Evolutionary conservation across 2,113 vertebrate species (phyloP), one percentile per base, ranked within the genome.

Genomic region (Montifringilla adamsi): DNA sequence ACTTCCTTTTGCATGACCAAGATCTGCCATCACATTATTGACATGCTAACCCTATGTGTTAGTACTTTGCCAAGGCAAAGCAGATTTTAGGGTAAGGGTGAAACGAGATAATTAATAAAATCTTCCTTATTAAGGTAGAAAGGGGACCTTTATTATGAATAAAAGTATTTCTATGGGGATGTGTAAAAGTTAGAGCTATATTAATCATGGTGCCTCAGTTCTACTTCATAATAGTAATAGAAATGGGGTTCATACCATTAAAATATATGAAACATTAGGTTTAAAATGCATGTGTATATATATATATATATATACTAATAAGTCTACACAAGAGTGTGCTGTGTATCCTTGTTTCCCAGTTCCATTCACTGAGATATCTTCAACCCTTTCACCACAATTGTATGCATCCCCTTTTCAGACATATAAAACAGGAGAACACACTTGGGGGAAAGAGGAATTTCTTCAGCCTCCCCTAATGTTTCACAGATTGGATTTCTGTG

Each of bases 401-500:
- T 60, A 49, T 87, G 41, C 50, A 96, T 97, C 88, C 55, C 53
- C 56, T 93, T 97, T 96, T 97, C 94, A 98, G 97, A 97, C 95
- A 89, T 95, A 97, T 97, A 98, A 98, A 98, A 98, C 89, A 96
- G 81, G 97, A 98, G 97, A 98, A 97, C 95, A 97, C 98, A 97
- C 95, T 95, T 97, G 98, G 98, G 97, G 92, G 50, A 75, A 80
- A 93, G 56, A 97, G 80, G 97, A 98, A 97, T 98, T 96, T 96
- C 95, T 98, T 96, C 95, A 96, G 95, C 85, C 83, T 96, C 94
- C 97, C 94, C 87, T 98, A 97, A 97, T 94, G 96, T 93, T 97
- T 94, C 93, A 91, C 90, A 96, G 97, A 98, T 98, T 98, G 91
- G 86, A 89, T 98, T 98, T 98, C 98, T 97, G 91, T 94, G 84